phyloP scores from a whole-genome alignment of 2,797 vertebrate genomes.

The Catharus ustulatus region DNA sequence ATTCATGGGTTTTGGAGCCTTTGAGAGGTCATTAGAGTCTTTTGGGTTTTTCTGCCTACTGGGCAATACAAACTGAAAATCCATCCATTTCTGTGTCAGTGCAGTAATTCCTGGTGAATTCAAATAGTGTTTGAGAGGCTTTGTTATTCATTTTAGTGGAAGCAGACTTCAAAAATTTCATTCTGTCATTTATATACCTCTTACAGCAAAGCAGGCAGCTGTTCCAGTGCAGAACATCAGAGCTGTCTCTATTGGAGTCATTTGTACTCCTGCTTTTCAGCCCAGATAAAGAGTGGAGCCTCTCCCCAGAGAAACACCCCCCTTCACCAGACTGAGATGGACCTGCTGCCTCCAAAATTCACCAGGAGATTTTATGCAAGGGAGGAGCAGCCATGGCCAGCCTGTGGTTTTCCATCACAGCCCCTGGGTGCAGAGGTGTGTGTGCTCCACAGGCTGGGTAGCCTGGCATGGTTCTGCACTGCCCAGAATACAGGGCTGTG shows the following conservation, averaged over 20 bases:
- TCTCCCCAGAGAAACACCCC: background rate
- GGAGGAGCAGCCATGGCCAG: background rate
- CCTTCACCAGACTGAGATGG: accelerated
- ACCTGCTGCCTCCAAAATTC: background rate
- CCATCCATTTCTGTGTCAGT: background rate
- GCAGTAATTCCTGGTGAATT: background rate
- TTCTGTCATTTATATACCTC: background rate
- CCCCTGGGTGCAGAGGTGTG: background rate
- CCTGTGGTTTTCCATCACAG: background rate
- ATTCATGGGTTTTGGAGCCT: background rate
- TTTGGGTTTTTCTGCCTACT: background rate
- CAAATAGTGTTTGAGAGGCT: background rate
- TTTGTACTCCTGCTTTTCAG: background rate
- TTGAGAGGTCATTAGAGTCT: background rate
- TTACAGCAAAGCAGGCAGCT: background rate
- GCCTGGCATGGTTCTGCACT: background rate
- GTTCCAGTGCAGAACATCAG: background rate
- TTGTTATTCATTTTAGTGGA: background rate
- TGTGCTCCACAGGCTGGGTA: background rate
- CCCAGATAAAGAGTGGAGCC: background rate
- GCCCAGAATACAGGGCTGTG: background rate
- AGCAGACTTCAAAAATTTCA: background rate
- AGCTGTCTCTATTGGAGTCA: background rate
- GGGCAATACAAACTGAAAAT: background rate
- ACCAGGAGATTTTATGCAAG: background rate